Evolutionary conservation across 2,113 vertebrate genomes (phyloP).

Genomic region (Ctenomys sociabilis): DNA sequence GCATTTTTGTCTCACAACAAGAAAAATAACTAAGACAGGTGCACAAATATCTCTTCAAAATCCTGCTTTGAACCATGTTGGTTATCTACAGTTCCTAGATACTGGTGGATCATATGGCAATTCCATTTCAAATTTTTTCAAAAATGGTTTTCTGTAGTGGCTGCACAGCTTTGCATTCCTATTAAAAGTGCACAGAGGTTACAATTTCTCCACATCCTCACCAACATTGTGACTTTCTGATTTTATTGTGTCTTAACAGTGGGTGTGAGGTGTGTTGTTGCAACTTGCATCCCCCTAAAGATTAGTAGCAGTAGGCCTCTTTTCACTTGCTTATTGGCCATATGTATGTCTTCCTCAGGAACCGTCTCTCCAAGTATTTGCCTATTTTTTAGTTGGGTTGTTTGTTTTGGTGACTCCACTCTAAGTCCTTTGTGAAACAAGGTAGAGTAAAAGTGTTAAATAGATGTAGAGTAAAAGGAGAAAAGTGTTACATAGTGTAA

Average conservation of each 20-base stretch:
- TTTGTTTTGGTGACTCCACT: conserved; percentile 16
- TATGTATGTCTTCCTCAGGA: not conserved
- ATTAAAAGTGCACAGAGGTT: not conserved
- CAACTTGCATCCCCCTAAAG: not conserved
- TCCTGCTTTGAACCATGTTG: not conserved
- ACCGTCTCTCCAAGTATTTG: not conserved
- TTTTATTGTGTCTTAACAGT: not conserved
- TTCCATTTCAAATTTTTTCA: not conserved
- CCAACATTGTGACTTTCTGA: not conserved
- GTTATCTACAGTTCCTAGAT: not conserved
- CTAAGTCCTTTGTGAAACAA: conserved; percentile 44
- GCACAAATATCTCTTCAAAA: not conserved
- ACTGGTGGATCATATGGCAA: not conserved
- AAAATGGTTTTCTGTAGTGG: not conserved
- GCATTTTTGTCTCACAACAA: not conserved
- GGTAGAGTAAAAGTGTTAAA: not conserved
- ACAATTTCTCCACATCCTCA: not conserved
- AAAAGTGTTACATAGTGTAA: not conserved
- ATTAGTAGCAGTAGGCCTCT: not conserved
- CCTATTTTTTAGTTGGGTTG: not conserved
- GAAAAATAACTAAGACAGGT: not conserved
- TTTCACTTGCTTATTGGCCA: not conserved
- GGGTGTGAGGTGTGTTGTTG: not conserved
- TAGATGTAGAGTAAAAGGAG: too few relatives aligned
- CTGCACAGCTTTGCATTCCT: not conserved